Evolutionary conservation across 2,888 invertebrate species (phyloP), one percentile per base, ranked within the genome.

Genomic region (Rhagium mordax): DNA sequence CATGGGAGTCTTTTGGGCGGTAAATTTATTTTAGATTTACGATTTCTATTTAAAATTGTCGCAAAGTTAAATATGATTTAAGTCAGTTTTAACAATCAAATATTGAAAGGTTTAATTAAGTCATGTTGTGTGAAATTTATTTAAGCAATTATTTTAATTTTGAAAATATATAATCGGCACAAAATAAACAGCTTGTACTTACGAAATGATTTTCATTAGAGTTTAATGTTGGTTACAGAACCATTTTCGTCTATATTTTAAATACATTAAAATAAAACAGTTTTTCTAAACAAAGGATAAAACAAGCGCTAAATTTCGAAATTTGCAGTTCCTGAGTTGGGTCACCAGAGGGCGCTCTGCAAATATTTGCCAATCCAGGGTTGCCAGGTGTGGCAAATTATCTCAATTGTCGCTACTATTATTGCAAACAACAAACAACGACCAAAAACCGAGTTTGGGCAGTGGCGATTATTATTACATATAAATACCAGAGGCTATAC

Each of bases 251-350:
- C 24, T 20, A 16, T 15, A 29, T n/a, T 10, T 18, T 15, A 27
- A 51, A 29, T 27, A 8, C 16, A 8, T 10, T 29, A 1, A 49
- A 27, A 20, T 16, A 49, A 64, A 64, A 27, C 49, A 29, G 64
- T 64, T 49, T 64, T 49, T 29, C 55, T 15, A 64, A 64, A 64
- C 64, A 64, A 64, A 49, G 64, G 15, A 20, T 21, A 48, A 64
- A 64, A 64, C 64, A 64, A 62, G 47, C 61, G 61, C 61, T 47
- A 47, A 62, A 62, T 61, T 47, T 62, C 18, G 48, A 62, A 62
- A 21, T 48, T 41, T 18, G 7, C 41, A 18, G 6, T 47, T 62
- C n/a, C 4, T n/a, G n/a, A 20, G n/a, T 48, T 15, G n/a, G 47
- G 5, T 8, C 21, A n/a, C 20, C 6, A n/a, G 24, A 57, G 15